A percentile compares a stretch with the other conserved stretches of the same genome.
phyloP scores from a whole-genome alignment of 2,113 vertebrate genomes.

The Seriola dumerili region DNA sequence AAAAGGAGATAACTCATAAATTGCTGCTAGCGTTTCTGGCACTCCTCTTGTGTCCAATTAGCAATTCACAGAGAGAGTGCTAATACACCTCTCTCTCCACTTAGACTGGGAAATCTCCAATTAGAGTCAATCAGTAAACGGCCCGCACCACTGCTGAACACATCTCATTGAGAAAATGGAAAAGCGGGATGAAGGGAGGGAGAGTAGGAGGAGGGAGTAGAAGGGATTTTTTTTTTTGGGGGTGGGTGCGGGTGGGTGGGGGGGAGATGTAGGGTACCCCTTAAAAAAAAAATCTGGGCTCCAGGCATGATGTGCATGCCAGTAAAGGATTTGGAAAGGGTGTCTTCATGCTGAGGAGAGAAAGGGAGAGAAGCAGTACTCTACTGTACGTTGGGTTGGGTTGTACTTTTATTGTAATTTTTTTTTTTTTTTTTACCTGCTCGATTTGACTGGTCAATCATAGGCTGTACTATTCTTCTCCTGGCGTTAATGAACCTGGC shows the following conservation, averaged over 20 bases:
- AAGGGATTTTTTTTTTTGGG: slow-evolving; percentile 71
- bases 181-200: slow-evolving; percentile 83
- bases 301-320: slow-evolving; percentile 67
- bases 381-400: slow-evolving; percentile 31
- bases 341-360: slow-evolving; percentile 69
- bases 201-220: slow-evolving; percentile 83
- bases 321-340: slow-evolving; percentile 84
- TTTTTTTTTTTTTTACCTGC: slow-evolving; percentile 90
- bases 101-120: slow-evolving; percentile 96
- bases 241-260: background rate
- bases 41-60: slow-evolving; percentile 94
- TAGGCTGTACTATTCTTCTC: slow-evolving; percentile 99
- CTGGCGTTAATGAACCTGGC: slow-evolving; percentile 99
- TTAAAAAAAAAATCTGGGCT: slow-evolving; percentile 63
- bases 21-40: slow-evolving; percentile 86
- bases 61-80: slow-evolving; percentile 90
- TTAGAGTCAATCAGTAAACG: slow-evolving; percentile 95
- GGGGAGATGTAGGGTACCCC: slow-evolving; percentile 67
- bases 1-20: slow-evolving; percentile 83
- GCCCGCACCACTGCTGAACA: slow-evolving; percentile 86
- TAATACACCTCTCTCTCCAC: slow-evolving; percentile 91
- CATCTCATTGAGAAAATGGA: slow-evolving; percentile 76
- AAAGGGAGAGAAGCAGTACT: slow-evolving; percentile 49
- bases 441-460: slow-evolving; percentile 99
- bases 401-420: background rate